Evolutionary conservation across 2,888 invertebrate species (phyloP), one percentile per base, ranked within the genome.

Genomic region (Himalopsyche japonica): DNA sequence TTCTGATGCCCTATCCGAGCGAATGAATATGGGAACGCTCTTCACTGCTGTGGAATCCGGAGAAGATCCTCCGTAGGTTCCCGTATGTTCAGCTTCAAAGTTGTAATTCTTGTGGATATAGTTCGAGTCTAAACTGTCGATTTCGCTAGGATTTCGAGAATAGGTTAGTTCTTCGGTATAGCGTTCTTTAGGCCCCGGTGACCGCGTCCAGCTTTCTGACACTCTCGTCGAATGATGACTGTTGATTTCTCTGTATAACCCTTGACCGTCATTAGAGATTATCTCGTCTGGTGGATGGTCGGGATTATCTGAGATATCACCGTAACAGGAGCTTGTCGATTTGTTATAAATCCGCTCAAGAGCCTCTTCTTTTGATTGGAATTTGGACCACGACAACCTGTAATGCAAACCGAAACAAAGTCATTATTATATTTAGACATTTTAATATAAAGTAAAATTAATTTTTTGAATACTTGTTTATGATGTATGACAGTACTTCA

Each of bases 81-180:
- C 89, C 88, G 91, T 91, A 86, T 90, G 89, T 87, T 92, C 91
- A 48, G 91, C 92, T 87, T 92, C 92, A 88, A 92, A 92, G 84
- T 92, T 91, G 83, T 93, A 93, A 88, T 93, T 92, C 89, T 93
- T 93, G 88, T 93, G 91, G 70, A 93, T 92, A 90, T 92, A 93
- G 88, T 93, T 93, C 1, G 93, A 93, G 89, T 93, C 93, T 88
- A 93, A 90, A 89, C 93, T 93, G 88, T 94, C 94, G 85, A 93
- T 92, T 89, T 93, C 93, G 88, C 92, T 93, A 49, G 92, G 92
- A 87, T 92, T 92, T 24, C 92, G 91, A 20, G 92, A 92, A 87
- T 91, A 91, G 4, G 91, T 91, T 86, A 92, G 92, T 86, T 92
- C 92, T 89, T 92, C 92, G n/a, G 92, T 91, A 81, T 91, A 89